Evolutionary conservation across 2,888 invertebrate species (phyloP).

Genomic region (Eilema depressum): DNA sequence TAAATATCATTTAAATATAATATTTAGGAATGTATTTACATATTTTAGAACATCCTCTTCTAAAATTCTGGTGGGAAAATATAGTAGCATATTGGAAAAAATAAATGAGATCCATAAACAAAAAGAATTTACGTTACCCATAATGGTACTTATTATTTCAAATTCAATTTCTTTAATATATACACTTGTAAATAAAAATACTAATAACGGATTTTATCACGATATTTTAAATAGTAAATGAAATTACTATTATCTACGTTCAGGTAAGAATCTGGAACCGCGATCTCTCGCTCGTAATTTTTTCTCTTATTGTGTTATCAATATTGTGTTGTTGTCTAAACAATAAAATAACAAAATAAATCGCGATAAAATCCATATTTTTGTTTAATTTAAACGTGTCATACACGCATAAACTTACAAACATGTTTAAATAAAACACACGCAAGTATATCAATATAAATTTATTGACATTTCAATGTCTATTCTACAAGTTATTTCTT

Average conservation of each 20-base stretch:
- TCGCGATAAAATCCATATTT: too few species aligned
- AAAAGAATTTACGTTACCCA: neutral
- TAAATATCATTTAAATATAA: too few species aligned
- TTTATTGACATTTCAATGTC: constrained; percentile 33
- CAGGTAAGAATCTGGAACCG: too few species aligned
- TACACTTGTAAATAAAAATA: too few species aligned
- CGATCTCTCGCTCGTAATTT: too few species aligned
- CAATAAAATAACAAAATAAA: neutral
- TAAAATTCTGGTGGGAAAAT: too few species aligned
- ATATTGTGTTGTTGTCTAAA: neutral
- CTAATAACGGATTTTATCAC: neutral
- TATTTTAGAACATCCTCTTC: too few species aligned
- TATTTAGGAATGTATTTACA: too few species aligned
- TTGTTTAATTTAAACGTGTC: neutral
- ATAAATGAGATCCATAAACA: neutral
- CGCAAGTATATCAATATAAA: constrained; percentile 20
- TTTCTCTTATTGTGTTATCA: neutral
- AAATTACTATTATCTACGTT: too few species aligned
- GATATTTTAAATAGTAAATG: too few species aligned
- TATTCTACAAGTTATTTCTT: constrained; percentile 34
- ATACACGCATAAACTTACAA: neutral
- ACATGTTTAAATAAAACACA: constrained; percentile 4
- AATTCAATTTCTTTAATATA: neutral
- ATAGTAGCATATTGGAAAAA: too few species aligned
- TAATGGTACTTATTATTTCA: neutral